Base-by-base conservation (phyloP, 2,113 vertebrate species). In the Cavia porcellus region DNA sequence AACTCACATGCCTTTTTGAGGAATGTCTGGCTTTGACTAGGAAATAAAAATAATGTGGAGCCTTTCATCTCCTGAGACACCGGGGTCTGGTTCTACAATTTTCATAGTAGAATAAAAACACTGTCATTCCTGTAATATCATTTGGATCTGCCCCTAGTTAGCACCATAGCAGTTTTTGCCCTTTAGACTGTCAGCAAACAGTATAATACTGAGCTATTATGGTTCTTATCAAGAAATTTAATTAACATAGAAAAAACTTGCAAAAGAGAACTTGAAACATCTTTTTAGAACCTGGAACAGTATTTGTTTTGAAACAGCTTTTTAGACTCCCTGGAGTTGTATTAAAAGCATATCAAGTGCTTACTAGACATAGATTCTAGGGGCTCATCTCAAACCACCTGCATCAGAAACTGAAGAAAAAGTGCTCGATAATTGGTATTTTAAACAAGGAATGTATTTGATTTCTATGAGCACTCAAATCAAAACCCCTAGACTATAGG, bases 1-100 rank as follows among this genome's bases (percentile, higher is more conserved):
- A 97, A 86, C 64, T 94, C 82, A 57, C 61, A 92, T 25, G n/a
- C 7, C 66, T 85, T 92, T 52, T 52, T 30, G 47, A 83, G 45
- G 61, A 86, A 42, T 83, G 88, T 22, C 8, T 35, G 50, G n/a
- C 5, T 66, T 89, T 80, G 45, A 90, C 38, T 55, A 25, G 64
- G 55, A 90, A 81, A 75, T 10, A 45, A 72, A 72, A 42, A 72
- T 42, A 22, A 4, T 28, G 25, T 15, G 5, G 42, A 75, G 30
- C 24, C 47, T 68, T 77, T 57, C 55, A 35, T 57, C 12, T 47
- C 12, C 55, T 47, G 28, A 17, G 64, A 24, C 57, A 30, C 22
- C 8, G 0, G 4, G 0, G 10, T 45, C 62, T 89, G 45, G 45
- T 19, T 70, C 20, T 79, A 15, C 19, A 72, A 79, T 90, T 80